Evolutionary conservation across 2,797 vertebrate species (phyloP).

Genomic region (Buphagus erythrorhynchus): DNA sequence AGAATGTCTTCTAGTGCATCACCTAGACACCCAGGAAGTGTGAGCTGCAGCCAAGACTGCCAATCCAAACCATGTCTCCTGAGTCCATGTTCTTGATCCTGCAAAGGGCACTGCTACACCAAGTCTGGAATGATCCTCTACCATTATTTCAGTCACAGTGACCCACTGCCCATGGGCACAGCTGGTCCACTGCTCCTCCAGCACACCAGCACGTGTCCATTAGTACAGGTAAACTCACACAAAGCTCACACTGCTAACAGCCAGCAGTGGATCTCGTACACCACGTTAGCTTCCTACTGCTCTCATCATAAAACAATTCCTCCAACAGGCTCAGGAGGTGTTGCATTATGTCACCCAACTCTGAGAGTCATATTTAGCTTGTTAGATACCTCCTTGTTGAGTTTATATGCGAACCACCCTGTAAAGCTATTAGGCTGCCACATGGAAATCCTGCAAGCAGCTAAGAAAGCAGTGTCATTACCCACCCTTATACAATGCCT

Average conservation of each 20-base stretch:
- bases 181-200: not conserved
- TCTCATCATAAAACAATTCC: not conserved
- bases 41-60: not conserved
- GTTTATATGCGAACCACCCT: not conserved
- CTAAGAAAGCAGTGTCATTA: not conserved
- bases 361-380: not conserved
- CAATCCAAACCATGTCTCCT: not conserved
- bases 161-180: not conserved
- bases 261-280: not conserved
- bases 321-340: not conserved
- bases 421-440: not conserved
- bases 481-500: not conserved
- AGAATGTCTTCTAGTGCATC: not conserved
- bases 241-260: not conserved
- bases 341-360: not conserved
- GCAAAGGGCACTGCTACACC: not conserved
- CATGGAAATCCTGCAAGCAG: not conserved
- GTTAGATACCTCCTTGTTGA: not conserved
- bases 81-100: not conserved
- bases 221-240: not conserved
- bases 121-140: not conserved
- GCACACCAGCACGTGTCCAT: not conserved
- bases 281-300: not conserved
- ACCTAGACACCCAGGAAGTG: not conserved
- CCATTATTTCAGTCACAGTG: rapidly evolving